A percentile compares a stretch with the other conserved stretches of the same genome.
phyloP scores from a whole-genome alignment of 2,888 invertebrate species.

The Rhopalosiphum nymphaeae region DNA sequence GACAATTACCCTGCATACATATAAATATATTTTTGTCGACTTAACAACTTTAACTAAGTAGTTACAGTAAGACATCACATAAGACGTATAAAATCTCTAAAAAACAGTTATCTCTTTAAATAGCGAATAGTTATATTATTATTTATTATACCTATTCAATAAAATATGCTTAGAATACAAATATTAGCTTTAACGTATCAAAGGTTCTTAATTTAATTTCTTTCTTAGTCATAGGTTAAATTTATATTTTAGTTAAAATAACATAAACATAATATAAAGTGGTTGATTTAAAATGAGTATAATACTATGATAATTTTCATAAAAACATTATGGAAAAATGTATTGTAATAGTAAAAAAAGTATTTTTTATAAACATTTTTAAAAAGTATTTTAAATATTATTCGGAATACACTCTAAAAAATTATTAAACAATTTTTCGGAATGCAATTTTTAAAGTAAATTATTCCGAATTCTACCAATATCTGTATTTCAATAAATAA shows the following conservation, averaged over 20 bases:
- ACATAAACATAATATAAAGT: neutral
- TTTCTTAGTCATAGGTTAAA: neutral
- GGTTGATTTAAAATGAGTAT: neutral
- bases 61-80: no score
- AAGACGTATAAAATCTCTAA: neutral
- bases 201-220: neutral
- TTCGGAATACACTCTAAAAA: neutral
- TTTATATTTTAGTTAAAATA: neutral
- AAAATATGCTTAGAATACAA: neutral
- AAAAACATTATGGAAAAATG: neutral
- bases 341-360: neutral
- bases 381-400: neutral
- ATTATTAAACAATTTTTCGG: neutral
- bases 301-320: neutral
- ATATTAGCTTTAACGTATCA: neutral
- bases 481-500: neutral
- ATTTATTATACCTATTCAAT: neutral
- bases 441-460: neutral
- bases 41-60: no score
- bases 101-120: neutral
- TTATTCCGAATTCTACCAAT: neutral
- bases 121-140: neutral
- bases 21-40: no score
- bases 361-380: neutral
- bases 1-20: no score